Evolutionary conservation across 2,888 invertebrate species (phyloP), one percentile per base, ranked within the genome.

Genomic region (Eupsilia transversa): DNA sequence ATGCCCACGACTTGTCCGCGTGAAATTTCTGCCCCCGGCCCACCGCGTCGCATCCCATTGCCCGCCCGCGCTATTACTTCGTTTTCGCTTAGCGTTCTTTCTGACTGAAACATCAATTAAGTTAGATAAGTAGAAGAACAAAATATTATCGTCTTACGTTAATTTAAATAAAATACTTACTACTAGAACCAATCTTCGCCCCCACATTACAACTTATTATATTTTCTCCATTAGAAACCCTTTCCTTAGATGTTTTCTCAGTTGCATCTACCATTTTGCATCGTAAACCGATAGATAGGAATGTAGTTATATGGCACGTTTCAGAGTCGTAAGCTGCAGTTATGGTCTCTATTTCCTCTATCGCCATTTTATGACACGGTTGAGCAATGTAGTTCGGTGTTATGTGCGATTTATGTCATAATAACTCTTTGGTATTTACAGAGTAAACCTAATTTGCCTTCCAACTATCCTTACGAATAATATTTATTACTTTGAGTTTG

Each of bases 281-380:
- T 38, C 23, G 35, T 49, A 64, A 43, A 33, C 14, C 10, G 3
- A 64, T 35, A 38, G 12, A 38, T 41, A 9, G 54, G 59, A 76
- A 72, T 69, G 23, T 56, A 59, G 6, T 49, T 66, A 75, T 52
- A 63, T 35, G 14, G 52, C 56, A 46, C 27, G 54, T 49, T 46
- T 49, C 23, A 67, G 41, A 52, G n/a, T 67, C 41, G 52, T 61
- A 61, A 72, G 49, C 61, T 57, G 41, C 20, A 52, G 60, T 71
- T 65, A 74, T 41, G 46, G 20, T 61, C 20, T 59, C 60, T 54
- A 78, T 84, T 82, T 86, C 84, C 85, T 79, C 74, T 64, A 59
- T 56, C 17, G 33, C 57, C 23, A 79, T 68, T 85, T 83, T 85
- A 86, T 74, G 57, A 65, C 68, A 67, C 30, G 35, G 64, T 84